phyloP scores from a whole-genome alignment of 1,140 invertebrate genomes.

The Apis cerana region DNA sequence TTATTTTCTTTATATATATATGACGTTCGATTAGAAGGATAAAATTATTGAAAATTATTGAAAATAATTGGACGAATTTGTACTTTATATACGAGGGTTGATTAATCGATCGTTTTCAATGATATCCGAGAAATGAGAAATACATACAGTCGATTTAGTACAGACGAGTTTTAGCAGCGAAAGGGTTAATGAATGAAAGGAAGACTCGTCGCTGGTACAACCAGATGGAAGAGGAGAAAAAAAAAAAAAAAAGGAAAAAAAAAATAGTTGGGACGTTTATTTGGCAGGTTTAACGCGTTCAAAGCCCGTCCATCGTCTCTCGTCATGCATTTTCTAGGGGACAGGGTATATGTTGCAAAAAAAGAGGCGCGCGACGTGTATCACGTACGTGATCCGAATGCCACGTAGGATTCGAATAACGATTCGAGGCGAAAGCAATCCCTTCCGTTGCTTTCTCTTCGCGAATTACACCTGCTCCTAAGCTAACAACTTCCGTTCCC shows the following conservation, averaged over 20 bases:
- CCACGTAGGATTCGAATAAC: not conserved
- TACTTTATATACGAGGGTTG: too few species aligned
- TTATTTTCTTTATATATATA: too few species aligned
- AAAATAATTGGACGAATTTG: too few species aligned
- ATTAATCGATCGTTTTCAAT: too few species aligned
- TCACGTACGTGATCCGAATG: slow-evolving; percentile 2
- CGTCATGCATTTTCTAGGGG: slow-evolving; percentile 25
- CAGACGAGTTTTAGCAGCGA: not conserved
- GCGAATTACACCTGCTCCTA: not conserved
- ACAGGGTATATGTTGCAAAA: not conserved
- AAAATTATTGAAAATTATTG: too few species aligned
- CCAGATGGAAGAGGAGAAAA: too few species aligned
- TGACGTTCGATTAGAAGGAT: too few species aligned
- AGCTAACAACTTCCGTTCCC: not conserved
- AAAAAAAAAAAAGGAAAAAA: too few species aligned
- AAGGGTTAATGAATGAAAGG: not conserved
- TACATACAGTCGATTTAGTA: not conserved
- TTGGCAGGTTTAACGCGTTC: not conserved
- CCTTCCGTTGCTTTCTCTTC: not conserved
- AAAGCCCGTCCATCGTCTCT: slow-evolving; percentile 46
- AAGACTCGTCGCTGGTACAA: not conserved
- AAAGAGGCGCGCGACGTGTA: not conserved
- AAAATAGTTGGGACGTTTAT: not conserved
- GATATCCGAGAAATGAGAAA: too few species aligned
- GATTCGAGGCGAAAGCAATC: not conserved